Conservation (phyloP, 2,113 vertebrate species). For the Turnix velox region DNA sequence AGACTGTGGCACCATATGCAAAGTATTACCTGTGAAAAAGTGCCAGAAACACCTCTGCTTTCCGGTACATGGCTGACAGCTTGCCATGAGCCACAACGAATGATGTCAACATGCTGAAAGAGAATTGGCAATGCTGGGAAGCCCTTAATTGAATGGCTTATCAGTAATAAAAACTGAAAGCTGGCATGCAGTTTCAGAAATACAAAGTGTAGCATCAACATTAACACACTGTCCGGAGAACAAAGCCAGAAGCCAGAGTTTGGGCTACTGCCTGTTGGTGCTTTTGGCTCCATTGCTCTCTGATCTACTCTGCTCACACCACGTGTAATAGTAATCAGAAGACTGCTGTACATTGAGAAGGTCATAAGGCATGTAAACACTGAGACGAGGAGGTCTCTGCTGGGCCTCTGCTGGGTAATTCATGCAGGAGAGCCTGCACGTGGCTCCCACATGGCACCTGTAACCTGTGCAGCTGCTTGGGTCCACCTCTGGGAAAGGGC, state of each 20-base stretch:
- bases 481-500: not conserved
- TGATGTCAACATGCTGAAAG: accelerated
- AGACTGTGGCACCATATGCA: not conserved
- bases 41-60: not conserved
- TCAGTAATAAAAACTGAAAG: not conserved
- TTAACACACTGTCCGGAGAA: not conserved
- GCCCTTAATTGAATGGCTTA: not conserved
- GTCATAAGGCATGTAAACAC: accelerated
- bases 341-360: accelerated
- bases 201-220: not conserved
- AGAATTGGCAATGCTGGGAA: not conserved
- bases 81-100: accelerated
- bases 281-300: not conserved
- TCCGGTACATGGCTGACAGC: not conserved
- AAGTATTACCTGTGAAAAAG: not conserved
- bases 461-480: not conserved
- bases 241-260: not conserved
- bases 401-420: not conserved
- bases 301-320: not conserved
- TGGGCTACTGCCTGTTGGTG: not conserved
- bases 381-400: not conserved
- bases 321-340: too few species aligned
- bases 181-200: not conserved
- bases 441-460: not conserved
- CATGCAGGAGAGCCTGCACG: not conserved